Evolutionary conservation across 2,113 vertebrate species (phyloP).

Genomic region (Stigmatopora nigra): DNA sequence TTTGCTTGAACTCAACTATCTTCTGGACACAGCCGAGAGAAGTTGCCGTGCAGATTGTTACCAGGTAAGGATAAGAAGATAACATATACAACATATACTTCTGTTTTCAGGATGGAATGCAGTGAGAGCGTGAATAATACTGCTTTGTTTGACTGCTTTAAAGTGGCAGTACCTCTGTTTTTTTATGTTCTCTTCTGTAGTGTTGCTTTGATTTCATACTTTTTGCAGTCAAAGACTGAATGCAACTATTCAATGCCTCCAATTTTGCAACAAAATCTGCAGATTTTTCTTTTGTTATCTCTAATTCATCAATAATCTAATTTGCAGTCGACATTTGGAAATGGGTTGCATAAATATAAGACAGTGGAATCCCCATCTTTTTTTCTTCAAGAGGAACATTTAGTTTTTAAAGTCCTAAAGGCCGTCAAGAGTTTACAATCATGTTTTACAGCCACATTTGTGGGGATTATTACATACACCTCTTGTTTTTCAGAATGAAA

Average conservation of each 20-base stretch:
- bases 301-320: neutral
- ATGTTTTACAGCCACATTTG: slow-evolving; percentile 37
- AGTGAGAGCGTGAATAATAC: slow-evolving; percentile 4
- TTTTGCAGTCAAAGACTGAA: neutral
- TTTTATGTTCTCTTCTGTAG: slow-evolving; percentile 1
- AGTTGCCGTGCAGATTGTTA: slow-evolving; percentile 24
- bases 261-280: neutral
- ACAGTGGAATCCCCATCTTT: neutral
- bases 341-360: neutral
- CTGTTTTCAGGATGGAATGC: slow-evolving; percentile 37
- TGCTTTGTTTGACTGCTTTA: slow-evolving; percentile 37
- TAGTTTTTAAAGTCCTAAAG: neutral
- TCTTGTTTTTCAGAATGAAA: slow-evolving; percentile 99
- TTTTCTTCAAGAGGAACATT: neutral
- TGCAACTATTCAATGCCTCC: neutral
- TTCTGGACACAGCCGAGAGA: slow-evolving; percentile 23
- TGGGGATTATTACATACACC: slow-evolving; percentile 72
- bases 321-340: slow-evolving; percentile 8
- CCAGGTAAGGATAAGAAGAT: slow-evolving; percentile 47
- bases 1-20: slow-evolving; percentile 2
- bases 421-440: neutral
- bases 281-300: neutral
- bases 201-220: neutral
- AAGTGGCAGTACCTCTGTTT: slow-evolving; percentile 19
- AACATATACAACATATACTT: neutral